Conservation (phyloP, 2,888 invertebrate species). For the Disparrhopalites patrizii region DNA sequence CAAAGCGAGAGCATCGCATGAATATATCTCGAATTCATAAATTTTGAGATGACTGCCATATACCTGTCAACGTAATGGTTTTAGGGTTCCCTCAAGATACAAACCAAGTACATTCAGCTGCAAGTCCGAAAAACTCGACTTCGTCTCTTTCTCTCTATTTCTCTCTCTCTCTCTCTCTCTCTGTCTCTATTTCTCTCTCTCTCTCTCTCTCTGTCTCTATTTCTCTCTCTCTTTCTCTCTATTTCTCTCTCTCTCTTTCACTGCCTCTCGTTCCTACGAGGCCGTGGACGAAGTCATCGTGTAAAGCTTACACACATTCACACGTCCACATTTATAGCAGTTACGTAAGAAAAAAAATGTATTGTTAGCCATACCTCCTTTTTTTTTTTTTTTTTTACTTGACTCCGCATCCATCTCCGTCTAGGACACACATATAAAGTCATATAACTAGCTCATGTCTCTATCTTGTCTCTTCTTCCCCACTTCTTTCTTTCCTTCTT, state of each 20-base stretch:
- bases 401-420: conserved; percentile 11
- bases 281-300: neutral
- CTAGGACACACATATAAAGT: neutral
- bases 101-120: conserved; percentile 27
- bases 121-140: conserved; percentile 26
- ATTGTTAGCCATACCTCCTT: conserved; percentile 9
- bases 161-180: conserved; percentile 10
- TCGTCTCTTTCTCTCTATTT: conserved; percentile 10
- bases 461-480: neutral
- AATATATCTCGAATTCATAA: conserved; percentile 28
- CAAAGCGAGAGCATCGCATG: conserved; percentile 13
- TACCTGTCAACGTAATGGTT: conserved; percentile 49
- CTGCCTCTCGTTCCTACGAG: conserved; percentile 8
- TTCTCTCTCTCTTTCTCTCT: conserved; percentile 1
- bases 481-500: conserved; percentile 3
- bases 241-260: conserved; percentile 2
- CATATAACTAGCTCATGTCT: conserved; percentile 13
- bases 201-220: neutral
- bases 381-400: neutral
- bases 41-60: conserved; percentile 45
- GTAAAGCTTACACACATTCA: conserved; percentile 6
- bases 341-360: conserved; percentile 18
- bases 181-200: neutral
- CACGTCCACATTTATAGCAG: conserved; percentile 19
- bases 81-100: conserved; percentile 48